These are phyloP conservation scores for Himantopus leucocephalus DNA, from an alignment of 2,113 vertebrate genomes.

Conservation along the genomic window DNA sequence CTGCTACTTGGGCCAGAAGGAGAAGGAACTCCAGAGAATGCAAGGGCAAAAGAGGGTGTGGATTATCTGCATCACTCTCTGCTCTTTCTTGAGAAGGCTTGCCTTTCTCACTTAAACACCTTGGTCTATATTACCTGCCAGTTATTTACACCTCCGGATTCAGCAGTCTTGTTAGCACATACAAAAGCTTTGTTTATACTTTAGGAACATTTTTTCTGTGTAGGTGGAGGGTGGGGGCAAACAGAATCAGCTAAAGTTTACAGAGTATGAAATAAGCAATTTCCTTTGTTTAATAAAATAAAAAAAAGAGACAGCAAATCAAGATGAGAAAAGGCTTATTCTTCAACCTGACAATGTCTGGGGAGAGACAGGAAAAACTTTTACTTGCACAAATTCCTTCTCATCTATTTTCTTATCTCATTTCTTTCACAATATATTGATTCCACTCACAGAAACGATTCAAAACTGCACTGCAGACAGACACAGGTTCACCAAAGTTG, in stretches of 20 bases:
- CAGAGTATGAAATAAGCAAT: neutral
- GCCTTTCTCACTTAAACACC: neutral
- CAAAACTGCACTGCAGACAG: neutral
- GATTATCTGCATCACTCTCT: neutral
- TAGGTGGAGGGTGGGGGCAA: neutral
- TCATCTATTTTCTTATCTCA: neutral
- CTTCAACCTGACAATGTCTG: neutral
- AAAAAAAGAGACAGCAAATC: neutral
- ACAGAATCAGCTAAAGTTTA: neutral
- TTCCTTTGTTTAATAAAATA: neutral
- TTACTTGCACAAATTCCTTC: neutral
- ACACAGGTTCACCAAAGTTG: neutral
- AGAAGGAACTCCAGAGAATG: neutral
- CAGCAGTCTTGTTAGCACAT: neutral
- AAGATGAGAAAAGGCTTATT: neutral
- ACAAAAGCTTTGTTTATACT: neutral
- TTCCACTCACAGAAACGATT: neutral
- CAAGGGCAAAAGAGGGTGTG: neutral
- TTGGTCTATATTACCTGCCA: neutral
- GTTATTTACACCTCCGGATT: neutral
- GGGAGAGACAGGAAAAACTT: neutral
- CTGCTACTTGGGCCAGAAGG: neutral
- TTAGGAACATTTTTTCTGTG: neutral
- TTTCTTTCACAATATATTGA: neutral
- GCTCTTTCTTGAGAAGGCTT: neutral